phyloP scores from a whole-genome alignment of 2,888 invertebrate species.

The Teleiodes luculella region DNA sequence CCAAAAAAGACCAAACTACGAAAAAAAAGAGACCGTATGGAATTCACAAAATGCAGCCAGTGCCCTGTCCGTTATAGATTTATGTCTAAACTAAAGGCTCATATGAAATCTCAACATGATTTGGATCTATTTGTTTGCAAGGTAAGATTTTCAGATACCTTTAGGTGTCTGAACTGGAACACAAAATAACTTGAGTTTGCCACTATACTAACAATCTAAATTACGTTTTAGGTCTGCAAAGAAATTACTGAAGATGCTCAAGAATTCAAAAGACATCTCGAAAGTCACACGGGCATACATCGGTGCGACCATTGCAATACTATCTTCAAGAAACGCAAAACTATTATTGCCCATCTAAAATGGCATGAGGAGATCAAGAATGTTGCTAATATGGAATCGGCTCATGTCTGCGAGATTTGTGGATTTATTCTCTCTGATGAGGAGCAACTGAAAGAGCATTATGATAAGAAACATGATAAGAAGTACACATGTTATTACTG shows the following conservation, averaged over 20 bases:
- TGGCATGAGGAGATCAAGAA: slow-evolving; percentile 44
- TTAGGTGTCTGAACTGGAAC: no score
- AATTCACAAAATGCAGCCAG: slow-evolving; percentile 43
- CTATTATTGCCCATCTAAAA: slow-evolving; percentile 53
- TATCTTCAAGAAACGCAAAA: slow-evolving; percentile 52
- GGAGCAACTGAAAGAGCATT: slow-evolving; percentile 41
- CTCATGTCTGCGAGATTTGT: slow-evolving; percentile 58
- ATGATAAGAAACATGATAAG: slow-evolving; percentile 49
- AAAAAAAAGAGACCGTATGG: slow-evolving; percentile 55
- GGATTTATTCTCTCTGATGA: slow-evolving; percentile 46
- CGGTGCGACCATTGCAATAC: slow-evolving; percentile 52
- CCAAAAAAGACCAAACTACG: slow-evolving; percentile 31
- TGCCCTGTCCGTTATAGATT: slow-evolving; percentile 64
- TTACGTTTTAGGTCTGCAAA: slow-evolving; percentile 61
- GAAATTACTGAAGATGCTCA: slow-evolving; percentile 47
- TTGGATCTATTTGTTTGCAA: slow-evolving; percentile 56
- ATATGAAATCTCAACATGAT: slow-evolving; percentile 58
- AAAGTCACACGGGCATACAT: slow-evolving; percentile 49
- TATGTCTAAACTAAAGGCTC: slow-evolving; percentile 54
- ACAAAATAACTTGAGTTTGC: no score
- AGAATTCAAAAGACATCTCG: slow-evolving; percentile 51
- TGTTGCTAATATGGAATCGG: slow-evolving; percentile 29
- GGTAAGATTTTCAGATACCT: no score
- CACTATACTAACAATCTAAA: no score
- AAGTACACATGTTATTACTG: slow-evolving; percentile 65